Evolutionary conservation across 2,797 vertebrate species (phyloP).

Genomic region (Mormyrus hasselquistii): DNA sequence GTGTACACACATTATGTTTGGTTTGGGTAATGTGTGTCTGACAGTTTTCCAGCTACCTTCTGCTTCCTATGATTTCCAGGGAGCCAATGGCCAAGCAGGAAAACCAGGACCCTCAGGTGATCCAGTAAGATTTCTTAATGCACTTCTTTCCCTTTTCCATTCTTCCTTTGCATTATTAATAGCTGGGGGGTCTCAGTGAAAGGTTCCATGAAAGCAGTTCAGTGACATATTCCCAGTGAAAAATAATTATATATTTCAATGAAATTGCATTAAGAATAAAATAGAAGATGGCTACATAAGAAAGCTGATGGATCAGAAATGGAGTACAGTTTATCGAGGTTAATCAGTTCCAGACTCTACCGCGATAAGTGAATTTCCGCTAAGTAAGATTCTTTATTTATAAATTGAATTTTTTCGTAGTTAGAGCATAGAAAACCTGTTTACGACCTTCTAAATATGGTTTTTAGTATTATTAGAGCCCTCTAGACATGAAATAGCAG

Average conservation of each 20-base stretch:
- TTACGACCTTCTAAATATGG: no score
- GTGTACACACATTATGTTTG: background rate
- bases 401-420: no score
- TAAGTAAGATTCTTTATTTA: no score
- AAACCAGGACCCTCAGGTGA: slow-evolving; percentile 68
- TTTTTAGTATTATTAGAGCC: no score
- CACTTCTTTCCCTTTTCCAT: slow-evolving; percentile 35
- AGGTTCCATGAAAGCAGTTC: background rate
- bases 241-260: background rate
- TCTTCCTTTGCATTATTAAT: background rate
- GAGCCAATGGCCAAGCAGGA: slow-evolving; percentile 58
- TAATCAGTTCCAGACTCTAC: no score
- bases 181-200: background rate
- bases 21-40: background rate
- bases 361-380: no score
- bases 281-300: background rate
- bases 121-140: slow-evolving; percentile 69
- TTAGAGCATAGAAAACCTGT: no score
- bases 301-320: background rate
- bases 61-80: slow-evolving; percentile 43
- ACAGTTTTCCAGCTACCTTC: background rate
- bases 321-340: no score
- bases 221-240: background rate
- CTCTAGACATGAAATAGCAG: no score
- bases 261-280: background rate